phyloP scores from a whole-genome alignment of 2,113 vertebrate species.

The Hippoglossus stenolepis region DNA sequence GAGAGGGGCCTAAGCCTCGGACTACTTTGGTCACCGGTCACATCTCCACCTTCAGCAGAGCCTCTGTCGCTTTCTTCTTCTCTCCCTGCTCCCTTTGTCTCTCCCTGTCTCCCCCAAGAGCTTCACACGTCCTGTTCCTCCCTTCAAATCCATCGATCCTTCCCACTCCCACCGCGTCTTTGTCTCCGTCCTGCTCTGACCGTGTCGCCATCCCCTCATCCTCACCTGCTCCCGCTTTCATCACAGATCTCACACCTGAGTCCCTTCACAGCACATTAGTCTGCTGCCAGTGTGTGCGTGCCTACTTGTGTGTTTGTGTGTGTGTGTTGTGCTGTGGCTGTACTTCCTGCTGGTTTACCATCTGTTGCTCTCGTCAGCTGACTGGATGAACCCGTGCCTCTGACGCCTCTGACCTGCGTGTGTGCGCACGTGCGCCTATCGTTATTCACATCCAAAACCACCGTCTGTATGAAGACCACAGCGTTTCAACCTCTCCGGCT shows the following conservation, averaged over 20 bases:
- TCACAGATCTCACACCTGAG: conserved; percentile 65
- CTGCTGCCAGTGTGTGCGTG: conserved; percentile 28
- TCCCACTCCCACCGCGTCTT: conserved; percentile 5
- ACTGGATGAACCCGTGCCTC: conserved; percentile 61
- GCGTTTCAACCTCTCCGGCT: not conserved
- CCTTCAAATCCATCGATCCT: not conserved
- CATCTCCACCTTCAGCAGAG: conserved; percentile 67
- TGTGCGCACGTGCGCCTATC: conserved; percentile 17
- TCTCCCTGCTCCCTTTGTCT: not conserved
- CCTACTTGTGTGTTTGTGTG: conserved; percentile 15
- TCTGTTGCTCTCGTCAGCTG: conserved; percentile 75
- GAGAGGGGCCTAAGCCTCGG: conserved; percentile 52
- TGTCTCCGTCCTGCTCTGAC: conserved; percentile 27
- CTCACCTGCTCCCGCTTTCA: conserved; percentile 63
- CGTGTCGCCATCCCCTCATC: conserved; percentile 38
- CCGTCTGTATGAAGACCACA: conserved; percentile 24
- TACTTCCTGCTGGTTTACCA: conserved; percentile 71
- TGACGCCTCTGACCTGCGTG: conserved; percentile 56
- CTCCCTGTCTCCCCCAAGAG: conserved; percentile 12
- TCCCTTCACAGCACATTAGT: conserved; percentile 46
- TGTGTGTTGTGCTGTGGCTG: conserved; percentile 22
- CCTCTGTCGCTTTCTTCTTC: conserved; percentile 33
- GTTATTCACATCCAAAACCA: conserved; percentile 47
- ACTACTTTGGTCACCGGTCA: conserved; percentile 79
- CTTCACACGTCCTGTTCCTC: conserved; percentile 15